Evolutionary conservation across 2,113 vertebrate species (phyloP).

Genomic region (Burhinus bistriatus): DNA sequence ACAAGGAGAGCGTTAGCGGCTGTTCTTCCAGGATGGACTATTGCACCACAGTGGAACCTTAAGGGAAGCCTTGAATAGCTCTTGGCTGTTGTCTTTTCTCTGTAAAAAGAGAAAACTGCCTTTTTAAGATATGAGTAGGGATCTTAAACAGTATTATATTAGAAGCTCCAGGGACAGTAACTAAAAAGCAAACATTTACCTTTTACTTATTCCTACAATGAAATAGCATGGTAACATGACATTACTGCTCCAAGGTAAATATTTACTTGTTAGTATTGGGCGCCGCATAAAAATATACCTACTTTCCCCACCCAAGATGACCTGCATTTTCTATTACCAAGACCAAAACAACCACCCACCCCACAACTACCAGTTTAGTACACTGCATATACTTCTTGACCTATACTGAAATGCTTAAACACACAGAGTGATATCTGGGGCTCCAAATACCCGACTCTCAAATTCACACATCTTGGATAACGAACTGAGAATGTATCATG

Average conservation of each 20-base stretch:
- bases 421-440: background rate
- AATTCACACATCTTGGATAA: background rate
- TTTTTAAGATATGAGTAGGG: background rate
- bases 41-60: background rate
- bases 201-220: conserved; percentile 45
- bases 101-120: background rate
- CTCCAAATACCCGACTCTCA: background rate
- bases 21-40: background rate
- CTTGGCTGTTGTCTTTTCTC: background rate
- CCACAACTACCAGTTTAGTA: conserved; percentile 29
- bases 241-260: conserved; percentile 40
- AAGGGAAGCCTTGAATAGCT: background rate
- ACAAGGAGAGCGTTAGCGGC: background rate
- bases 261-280: conserved; percentile 58
- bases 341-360: conserved; percentile 58
- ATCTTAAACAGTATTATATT: conserved; percentile 29
- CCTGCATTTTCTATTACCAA: conserved; percentile 44
- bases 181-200: conserved; percentile 44
- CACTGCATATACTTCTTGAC: background rate
- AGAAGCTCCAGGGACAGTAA: conserved; percentile 21
- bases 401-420: background rate
- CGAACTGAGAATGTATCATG: background rate
- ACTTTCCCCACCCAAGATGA: conserved; percentile 38
- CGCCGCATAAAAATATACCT: conserved; percentile 44
- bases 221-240: conserved; percentile 28